phyloP scores from a whole-genome alignment of 2,888 invertebrate species.

The Oxytorus armatus region DNA sequence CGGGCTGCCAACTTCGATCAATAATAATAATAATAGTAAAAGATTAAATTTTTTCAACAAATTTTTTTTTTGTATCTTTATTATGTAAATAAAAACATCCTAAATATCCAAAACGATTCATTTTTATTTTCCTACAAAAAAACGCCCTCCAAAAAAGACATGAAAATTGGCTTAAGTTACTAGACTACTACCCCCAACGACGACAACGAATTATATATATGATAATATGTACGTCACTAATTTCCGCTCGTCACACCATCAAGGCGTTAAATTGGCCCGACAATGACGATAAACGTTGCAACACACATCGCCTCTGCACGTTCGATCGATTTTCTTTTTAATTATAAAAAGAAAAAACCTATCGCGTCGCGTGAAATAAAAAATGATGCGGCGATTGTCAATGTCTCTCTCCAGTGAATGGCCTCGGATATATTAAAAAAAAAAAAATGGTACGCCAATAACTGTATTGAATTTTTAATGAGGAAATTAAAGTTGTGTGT shows the following conservation, averaged over 20 bases:
- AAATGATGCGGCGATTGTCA: neutral
- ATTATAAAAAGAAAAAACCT: neutral
- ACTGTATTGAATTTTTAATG: neutral
- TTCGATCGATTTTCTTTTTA: constrained; percentile 38
- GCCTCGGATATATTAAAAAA: neutral
- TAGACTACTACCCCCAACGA: no score
- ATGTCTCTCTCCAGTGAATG: neutral
- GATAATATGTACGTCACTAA: constrained; percentile 19
- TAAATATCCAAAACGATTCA: no score
- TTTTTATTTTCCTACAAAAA: no score
- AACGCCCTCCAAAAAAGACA: no score
- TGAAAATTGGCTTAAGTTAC: no score
- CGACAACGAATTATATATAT: no score
- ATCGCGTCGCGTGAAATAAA: neutral
- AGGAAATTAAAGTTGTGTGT: neutral
- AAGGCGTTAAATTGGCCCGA: constrained; percentile 43
- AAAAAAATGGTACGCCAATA: neutral
- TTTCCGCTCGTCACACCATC: constrained; percentile 22
- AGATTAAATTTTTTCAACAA: no score
- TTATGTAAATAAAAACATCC: no score
- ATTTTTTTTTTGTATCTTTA: no score
- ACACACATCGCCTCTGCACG: constrained; percentile 1
- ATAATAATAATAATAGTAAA: no score
- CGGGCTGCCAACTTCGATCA: no score
- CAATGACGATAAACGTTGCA: constrained; percentile 23